Conservation (phyloP, 2,888 invertebrate genomes). For the Drosophila kuntzei region DNA sequence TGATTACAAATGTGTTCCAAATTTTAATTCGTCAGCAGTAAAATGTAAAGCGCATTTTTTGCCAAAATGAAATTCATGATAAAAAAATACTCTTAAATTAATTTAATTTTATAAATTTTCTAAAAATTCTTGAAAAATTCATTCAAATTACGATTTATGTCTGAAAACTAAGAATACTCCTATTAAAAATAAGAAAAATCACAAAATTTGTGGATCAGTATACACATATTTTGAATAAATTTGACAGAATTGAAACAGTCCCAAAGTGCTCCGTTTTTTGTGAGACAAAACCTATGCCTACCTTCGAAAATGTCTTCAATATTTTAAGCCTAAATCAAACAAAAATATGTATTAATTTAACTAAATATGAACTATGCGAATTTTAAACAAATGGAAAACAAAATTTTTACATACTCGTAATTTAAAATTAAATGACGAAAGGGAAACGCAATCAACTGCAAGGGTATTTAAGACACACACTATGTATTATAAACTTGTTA, state of each 20-base stretch:
- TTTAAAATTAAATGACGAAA: not conserved
- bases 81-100: no score
- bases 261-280: not conserved
- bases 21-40: no score
- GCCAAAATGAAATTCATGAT: no score
- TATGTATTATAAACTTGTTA: conserved; percentile 18
- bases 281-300: not conserved
- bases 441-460: conserved; percentile 20
- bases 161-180: no score
- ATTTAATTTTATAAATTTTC: no score
- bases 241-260: no score
- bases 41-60: no score
- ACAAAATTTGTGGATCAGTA: no score
- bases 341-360: not conserved
- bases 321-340: not conserved
- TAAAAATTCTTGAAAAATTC: no score
- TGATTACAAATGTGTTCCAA: not conserved
- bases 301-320: conserved; percentile 7
- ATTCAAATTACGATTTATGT: no score
- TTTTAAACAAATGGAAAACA: conserved; percentile 8
- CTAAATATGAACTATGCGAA: not conserved
- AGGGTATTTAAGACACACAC: conserved; percentile 20
- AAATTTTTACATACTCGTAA: not conserved
- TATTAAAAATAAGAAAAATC: no score
- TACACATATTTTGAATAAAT: no score